These are phyloP conservation scores for Tragelaphus imberbis DNA, from an alignment of 2,113 vertebrate genomes.

Conservation along the genomic window DNA sequence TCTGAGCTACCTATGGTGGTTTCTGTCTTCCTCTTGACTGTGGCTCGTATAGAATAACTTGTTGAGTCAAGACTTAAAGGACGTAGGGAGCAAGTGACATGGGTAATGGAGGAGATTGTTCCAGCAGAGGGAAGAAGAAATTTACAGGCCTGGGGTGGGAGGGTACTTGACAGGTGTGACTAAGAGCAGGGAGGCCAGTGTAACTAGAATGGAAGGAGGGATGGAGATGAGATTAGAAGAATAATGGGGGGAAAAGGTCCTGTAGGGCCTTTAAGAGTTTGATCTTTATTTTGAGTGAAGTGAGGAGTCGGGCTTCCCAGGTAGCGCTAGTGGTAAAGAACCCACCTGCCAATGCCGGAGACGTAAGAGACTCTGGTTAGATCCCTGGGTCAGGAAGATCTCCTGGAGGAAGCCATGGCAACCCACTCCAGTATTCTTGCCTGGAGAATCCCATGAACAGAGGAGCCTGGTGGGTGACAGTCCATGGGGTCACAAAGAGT, in stretches of 20 bases:
- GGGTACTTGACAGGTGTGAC: background rate
- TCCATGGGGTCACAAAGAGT: background rate
- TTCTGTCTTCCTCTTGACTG: background rate
- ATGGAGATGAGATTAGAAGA: background rate
- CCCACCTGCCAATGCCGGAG: no score
- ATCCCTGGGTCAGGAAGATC: background rate
- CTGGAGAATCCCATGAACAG: background rate
- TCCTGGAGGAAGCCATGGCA: background rate
- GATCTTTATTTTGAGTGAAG: background rate
- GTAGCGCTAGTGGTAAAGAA: background rate
- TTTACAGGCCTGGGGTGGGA: background rate
- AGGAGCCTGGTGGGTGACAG: background rate
- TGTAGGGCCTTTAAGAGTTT: background rate
- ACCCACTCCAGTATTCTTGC: background rate
- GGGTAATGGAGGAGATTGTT: background rate
- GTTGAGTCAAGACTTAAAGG: background rate
- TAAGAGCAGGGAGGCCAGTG: background rate
- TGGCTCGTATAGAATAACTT: background rate
- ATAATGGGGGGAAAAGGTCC: no score
- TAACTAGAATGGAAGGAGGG: no score
- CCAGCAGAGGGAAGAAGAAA: background rate
- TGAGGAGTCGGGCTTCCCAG: background rate
- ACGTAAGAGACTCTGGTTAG: fast-evolving
- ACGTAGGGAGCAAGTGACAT: background rate
- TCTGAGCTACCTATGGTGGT: no score